Evolutionary conservation across 2,888 invertebrate species (phyloP).

Genomic region (Piscicola geometra): DNA sequence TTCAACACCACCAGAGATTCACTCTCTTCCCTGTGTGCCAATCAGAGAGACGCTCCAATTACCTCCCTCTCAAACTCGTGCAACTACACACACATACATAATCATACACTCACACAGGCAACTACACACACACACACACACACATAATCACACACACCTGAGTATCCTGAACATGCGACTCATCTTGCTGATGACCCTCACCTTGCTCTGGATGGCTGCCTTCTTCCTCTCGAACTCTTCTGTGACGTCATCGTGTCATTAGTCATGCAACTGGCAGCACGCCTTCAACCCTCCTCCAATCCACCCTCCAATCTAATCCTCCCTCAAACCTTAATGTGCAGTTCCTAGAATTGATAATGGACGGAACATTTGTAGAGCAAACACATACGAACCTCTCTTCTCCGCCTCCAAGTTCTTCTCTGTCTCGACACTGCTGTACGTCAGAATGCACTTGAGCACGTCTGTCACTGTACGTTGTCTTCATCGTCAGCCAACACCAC

Average conservation of each 20-base stretch:
- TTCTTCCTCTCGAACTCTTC: slow-evolving; percentile 30
- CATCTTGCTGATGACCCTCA: slow-evolving; percentile 35
- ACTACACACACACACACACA: too few relatives aligned
- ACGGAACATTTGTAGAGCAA: too few relatives aligned
- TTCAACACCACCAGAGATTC: slow-evolving; percentile 32
- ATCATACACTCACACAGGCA: too few relatives aligned
- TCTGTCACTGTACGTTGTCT: slow-evolving; percentile 14
- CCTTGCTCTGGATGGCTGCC: slow-evolving; percentile 34
- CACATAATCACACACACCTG: slow-evolving; percentile 23
- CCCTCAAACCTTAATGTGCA: too few relatives aligned
- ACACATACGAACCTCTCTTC: slow-evolving; percentile 24
- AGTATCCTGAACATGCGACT: slow-evolving; percentile 35
- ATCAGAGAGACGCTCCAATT: not conserved
- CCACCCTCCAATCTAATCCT: too few relatives aligned
- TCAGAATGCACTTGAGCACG: slow-evolving; percentile 26
- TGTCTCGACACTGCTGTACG: slow-evolving; percentile 23
- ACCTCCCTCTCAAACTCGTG: not conserved
- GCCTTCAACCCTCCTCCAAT: too few relatives aligned
- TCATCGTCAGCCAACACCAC: too few relatives aligned
- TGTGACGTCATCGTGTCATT: too few relatives aligned
- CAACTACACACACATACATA: not conserved
- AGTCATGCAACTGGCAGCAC: too few relatives aligned
- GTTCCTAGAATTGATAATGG: too few relatives aligned
- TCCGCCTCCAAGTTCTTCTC: slow-evolving; percentile 7
- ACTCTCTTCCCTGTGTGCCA: slow-evolving; percentile 33